phyloP scores from a whole-genome alignment of 2,888 invertebrate genomes.

The Meliscaeva auricollis region DNA sequence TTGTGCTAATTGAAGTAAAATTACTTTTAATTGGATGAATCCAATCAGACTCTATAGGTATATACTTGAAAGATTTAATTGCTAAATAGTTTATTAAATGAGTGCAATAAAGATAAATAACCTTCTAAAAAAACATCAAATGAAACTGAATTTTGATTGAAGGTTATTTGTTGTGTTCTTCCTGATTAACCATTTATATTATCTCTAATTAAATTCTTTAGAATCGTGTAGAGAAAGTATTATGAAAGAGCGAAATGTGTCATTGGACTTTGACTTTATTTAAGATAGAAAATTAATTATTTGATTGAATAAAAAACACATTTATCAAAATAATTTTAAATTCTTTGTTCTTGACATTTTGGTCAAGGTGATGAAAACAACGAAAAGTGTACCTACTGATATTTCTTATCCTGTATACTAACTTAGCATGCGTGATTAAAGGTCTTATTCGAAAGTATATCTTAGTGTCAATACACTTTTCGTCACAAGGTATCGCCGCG shows the following conservation, averaged over 20 bases:
- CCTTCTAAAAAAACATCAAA: conserved; percentile 16
- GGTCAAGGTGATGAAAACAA: too few relatives aligned
- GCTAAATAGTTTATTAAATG: conserved; percentile 20
- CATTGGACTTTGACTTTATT: background rate
- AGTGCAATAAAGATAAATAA: conserved; percentile 16
- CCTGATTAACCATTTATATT: conserved; percentile 1
- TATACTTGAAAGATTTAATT: conserved; percentile 25
- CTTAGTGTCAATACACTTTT: too few relatives aligned
- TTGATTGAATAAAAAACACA: too few relatives aligned
- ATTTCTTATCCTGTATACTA: too few relatives aligned
- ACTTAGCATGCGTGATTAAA: too few relatives aligned
- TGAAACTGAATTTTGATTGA: conserved; percentile 29
- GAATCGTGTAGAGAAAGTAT: background rate
- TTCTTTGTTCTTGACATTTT: too few relatives aligned
- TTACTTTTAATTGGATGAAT: conserved; percentile 25
- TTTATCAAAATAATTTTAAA: too few relatives aligned
- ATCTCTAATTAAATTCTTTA: conserved; percentile 5
- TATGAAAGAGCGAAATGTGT: background rate
- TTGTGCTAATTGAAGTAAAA: conserved; percentile 31
- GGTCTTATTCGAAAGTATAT: too few relatives aligned
- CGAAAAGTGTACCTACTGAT: too few relatives aligned
- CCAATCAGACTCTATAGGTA: background rate
- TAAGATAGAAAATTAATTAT: too few relatives aligned
- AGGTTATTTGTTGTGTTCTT: conserved; percentile 17
- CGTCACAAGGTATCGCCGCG: too few relatives aligned